Percentiles rank a stretch among this genome's conserved stretches.
Evolutionary conservation across 2,888 invertebrate species (phyloP).

Genomic region (Mythimna impura): DNA sequence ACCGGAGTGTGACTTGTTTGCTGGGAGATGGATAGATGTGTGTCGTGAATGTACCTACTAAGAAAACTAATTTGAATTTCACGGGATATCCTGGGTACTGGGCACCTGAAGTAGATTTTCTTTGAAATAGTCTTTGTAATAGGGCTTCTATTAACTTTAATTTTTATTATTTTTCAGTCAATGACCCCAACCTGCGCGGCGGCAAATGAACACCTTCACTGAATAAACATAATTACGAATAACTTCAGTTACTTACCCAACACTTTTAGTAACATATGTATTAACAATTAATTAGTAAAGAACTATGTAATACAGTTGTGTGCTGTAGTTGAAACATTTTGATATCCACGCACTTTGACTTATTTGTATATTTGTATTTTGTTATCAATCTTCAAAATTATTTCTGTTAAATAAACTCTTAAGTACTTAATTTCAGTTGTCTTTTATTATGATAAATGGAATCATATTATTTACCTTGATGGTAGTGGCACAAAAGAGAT

Average conservation of each 20-base stretch:
- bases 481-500: no score
- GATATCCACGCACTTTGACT: neutral
- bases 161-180: slow-evolving; percentile 54
- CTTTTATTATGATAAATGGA: slow-evolving; percentile 2
- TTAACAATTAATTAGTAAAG: neutral
- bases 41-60: no score
- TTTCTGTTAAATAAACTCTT: slow-evolving; percentile 3
- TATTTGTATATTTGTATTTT: neutral
- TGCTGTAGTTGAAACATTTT: neutral
- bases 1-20: no score
- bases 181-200: slow-evolving; percentile 59
- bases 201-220: slow-evolving; percentile 48
- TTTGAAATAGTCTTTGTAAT: neutral
- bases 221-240: no score
- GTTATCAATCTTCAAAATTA: neutral
- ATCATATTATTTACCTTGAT: neutral
- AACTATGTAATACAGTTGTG: neutral
- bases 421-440: neutral
- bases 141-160: neutral
- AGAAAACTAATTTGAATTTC: no score
- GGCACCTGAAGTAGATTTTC: neutral
- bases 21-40: no score
- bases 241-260: slow-evolving; percentile 2
- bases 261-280: neutral
- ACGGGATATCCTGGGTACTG: no score